These are phyloP conservation scores for Didymodactylos carnosus DNA, from an alignment of 2,888 invertebrate genomes.

Conservation along the genomic window DNA sequence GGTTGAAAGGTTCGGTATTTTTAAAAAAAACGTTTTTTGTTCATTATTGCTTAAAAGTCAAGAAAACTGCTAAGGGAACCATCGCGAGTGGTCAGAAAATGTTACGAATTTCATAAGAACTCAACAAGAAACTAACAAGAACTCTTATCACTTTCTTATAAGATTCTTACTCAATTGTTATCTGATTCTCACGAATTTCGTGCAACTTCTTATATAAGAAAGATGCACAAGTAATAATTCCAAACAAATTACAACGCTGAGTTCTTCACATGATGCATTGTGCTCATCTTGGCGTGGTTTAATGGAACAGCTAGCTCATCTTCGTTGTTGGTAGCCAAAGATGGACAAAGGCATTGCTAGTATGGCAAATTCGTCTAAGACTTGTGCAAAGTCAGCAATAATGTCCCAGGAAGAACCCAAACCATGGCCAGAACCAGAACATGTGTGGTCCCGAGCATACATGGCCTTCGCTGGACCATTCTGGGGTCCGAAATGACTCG, in stretches of 20 bases:
- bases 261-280: neutral
- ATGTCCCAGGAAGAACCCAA: neutral
- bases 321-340: neutral
- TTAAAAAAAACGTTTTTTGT: no score
- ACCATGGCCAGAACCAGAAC: neutral
- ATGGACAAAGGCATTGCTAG: neutral
- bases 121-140: no score
- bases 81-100: no score
- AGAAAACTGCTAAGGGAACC: no score
- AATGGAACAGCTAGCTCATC: neutral
- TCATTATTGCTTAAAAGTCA: no score
- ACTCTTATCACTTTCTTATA: no score
- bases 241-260: neutral
- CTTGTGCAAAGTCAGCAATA: neutral
- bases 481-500: neutral
- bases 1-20: no score
- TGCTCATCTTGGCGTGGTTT: neutral
- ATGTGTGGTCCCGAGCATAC: neutral
- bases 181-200: no score
- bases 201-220: no score
- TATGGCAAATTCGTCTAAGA: neutral
- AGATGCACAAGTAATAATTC: neutral
- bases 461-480: neutral
- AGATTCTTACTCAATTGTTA: no score
- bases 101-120: no score